phyloP scores from a whole-genome alignment of 2,113 vertebrate species.

The Chaetodon trifascialis region DNA sequence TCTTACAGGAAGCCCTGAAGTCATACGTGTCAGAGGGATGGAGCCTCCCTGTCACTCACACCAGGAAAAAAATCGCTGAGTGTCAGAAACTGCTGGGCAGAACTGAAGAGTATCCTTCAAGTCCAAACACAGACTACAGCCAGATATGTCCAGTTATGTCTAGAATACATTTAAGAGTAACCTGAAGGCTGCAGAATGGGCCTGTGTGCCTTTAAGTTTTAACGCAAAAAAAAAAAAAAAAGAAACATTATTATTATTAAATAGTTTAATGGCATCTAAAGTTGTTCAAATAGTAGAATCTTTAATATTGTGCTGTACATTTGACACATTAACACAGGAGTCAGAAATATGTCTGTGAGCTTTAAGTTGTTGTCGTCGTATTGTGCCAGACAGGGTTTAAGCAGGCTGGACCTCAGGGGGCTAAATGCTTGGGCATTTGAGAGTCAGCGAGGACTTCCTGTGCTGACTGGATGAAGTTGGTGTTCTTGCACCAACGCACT shows the following conservation, averaged over 20 bases:
- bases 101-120: slow-evolving; percentile 95
- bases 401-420: neutral
- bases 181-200: neutral
- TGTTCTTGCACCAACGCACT: neutral
- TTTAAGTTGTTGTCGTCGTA: no score
- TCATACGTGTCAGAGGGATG: slow-evolving; percentile 94
- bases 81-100: slow-evolving; percentile 94
- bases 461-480: neutral
- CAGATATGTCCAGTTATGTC: no score
- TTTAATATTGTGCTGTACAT: neutral
- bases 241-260: neutral
- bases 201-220: neutral
- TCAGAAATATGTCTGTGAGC: neutral
- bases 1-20: slow-evolving; percentile 93
- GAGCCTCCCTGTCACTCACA: slow-evolving; percentile 93
- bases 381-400: neutral
- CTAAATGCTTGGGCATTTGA: neutral
- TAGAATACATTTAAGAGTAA: neutral
- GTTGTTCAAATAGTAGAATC: neutral
- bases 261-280: no score
- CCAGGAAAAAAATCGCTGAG: slow-evolving; percentile 92
- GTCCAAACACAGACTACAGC: neutral
- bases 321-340: neutral
- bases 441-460: neutral
- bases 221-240: neutral